phyloP scores from a whole-genome alignment of 2,888 invertebrate genomes.

The Drosophila testacea region DNA sequence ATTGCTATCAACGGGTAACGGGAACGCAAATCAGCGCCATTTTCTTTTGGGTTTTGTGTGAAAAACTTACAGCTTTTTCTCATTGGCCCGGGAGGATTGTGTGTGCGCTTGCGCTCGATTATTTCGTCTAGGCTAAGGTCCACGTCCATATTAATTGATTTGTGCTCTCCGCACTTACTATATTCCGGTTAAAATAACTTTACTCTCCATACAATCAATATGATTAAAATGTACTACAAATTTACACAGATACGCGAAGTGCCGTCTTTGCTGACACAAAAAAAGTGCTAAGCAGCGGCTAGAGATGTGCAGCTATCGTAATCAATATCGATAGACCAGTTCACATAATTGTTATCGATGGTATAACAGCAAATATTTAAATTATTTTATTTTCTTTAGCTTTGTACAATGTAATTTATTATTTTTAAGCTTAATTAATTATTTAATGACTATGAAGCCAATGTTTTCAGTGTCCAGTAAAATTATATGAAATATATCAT shows the following conservation, averaged over 20 bases:
- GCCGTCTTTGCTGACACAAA: neutral
- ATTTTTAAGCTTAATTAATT: too few relatives aligned
- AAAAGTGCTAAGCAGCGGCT: conserved; percentile 1
- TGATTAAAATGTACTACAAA: neutral
- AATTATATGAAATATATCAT: too few relatives aligned
- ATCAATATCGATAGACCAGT: conserved; percentile 14
- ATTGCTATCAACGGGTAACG: conserved; percentile 14
- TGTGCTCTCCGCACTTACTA: conserved; percentile 13
- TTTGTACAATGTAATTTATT: too few relatives aligned
- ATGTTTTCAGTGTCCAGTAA: too few relatives aligned
- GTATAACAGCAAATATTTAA: too few relatives aligned
- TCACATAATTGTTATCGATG: neutral
- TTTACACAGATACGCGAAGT: neutral
- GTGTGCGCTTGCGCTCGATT: conserved; percentile 63
- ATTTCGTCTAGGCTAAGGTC: conserved; percentile 66
- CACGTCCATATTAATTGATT: conserved; percentile 48
- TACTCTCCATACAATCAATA: neutral
- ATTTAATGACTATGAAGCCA: neutral
- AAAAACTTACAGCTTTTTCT: conserved; percentile 65
- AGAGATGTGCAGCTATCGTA: conserved; percentile 7
- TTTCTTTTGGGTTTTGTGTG: conserved; percentile 39
- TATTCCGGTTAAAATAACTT: conserved; percentile 1
- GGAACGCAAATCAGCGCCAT: conserved; percentile 50
- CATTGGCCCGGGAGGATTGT: conserved; percentile 39
- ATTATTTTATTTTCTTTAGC: too few relatives aligned